These are phyloP conservation scores for Zygogramma bicolorata DNA, from an alignment of 2,888 invertebrate species.

Conservation along the genomic window DNA sequence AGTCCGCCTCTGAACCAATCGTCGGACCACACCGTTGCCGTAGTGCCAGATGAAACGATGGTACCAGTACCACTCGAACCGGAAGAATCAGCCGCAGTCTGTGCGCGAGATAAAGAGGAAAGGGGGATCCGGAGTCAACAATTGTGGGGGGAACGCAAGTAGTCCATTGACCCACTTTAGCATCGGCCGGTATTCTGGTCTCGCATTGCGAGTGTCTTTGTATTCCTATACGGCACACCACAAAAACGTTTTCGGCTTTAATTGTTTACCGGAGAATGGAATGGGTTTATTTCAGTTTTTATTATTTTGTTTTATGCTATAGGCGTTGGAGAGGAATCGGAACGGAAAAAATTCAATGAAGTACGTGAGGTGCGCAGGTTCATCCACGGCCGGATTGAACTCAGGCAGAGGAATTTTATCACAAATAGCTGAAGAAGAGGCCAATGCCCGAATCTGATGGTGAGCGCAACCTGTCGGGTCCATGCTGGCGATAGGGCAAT, in stretches of 20 bases:
- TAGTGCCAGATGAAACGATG: background rate
- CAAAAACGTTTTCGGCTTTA: conserved; percentile 12
- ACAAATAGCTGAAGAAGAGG: background rate
- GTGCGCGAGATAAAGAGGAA: conserved; percentile 53
- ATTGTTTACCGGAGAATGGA: conserved; percentile 9
- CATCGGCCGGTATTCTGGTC: conserved; percentile 51
- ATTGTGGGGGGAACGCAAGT: conserved; percentile 49
- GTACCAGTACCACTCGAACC: conserved; percentile 46
- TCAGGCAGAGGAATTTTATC: background rate
- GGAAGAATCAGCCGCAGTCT: conserved; percentile 59
- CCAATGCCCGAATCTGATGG: background rate
- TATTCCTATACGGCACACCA: conserved; percentile 19
- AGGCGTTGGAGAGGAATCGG: background rate
- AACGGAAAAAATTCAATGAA: background rate
- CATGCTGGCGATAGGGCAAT: too few species aligned
- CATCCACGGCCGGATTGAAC: background rate
- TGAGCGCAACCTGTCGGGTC: background rate
- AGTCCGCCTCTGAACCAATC: background rate
- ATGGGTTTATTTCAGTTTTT: background rate
- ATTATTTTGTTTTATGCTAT: conserved; percentile 1
- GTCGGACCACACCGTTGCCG: background rate
- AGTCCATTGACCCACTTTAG: conserved; percentile 63
- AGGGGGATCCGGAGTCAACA: conserved; percentile 55
- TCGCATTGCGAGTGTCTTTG: conserved; percentile 36
- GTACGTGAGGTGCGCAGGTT: background rate